Evolutionary conservation across 2,888 invertebrate genomes (phyloP).

Genomic region (Aromia moschata): DNA sequence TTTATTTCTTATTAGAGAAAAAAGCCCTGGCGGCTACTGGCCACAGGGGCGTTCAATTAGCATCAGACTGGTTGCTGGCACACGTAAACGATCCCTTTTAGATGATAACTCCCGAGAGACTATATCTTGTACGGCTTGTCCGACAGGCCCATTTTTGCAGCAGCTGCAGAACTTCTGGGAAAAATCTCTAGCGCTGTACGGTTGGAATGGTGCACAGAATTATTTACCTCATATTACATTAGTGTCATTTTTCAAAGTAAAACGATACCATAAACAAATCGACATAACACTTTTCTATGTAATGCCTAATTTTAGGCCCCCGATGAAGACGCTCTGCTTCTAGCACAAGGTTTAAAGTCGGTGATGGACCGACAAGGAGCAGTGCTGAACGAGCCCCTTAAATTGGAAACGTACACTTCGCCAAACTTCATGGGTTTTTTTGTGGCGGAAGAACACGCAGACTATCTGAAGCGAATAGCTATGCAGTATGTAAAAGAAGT

Average conservation of each 20-base stretch:
- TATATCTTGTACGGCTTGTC: slow-evolving; percentile 88
- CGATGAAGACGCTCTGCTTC: slow-evolving; percentile 75
- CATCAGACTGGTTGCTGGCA: slow-evolving; percentile 90
- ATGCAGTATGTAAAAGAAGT: slow-evolving; percentile 84
- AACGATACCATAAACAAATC: neutral
- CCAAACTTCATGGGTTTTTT: slow-evolving; percentile 93
- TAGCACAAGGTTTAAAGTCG: slow-evolving; percentile 76
- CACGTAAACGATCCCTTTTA: slow-evolving; percentile 87
- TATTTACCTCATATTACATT: slow-evolving; percentile 91
- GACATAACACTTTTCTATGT: neutral
- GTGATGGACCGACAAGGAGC: slow-evolving; percentile 78
- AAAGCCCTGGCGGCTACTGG: slow-evolving; percentile 92
- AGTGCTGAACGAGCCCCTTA: slow-evolving; percentile 71
- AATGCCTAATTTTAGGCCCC: slow-evolving; percentile 69
- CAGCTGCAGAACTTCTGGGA: slow-evolving; percentile 82
- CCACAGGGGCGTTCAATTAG: slow-evolving; percentile 85
- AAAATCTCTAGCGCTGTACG: slow-evolving; percentile 76
- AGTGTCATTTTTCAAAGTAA: slow-evolving; percentile 87
- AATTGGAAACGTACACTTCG: slow-evolving; percentile 84
- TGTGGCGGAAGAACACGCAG: slow-evolving; percentile 83
- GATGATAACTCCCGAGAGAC: slow-evolving; percentile 82
- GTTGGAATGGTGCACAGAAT: slow-evolving; percentile 92
- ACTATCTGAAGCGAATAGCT: slow-evolving; percentile 81
- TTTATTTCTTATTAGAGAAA: too few relatives aligned
- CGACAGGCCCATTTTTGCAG: slow-evolving; percentile 77